Conservation (phyloP, 1,140 invertebrate species). For the Aphelinus atriplicis region DNA sequence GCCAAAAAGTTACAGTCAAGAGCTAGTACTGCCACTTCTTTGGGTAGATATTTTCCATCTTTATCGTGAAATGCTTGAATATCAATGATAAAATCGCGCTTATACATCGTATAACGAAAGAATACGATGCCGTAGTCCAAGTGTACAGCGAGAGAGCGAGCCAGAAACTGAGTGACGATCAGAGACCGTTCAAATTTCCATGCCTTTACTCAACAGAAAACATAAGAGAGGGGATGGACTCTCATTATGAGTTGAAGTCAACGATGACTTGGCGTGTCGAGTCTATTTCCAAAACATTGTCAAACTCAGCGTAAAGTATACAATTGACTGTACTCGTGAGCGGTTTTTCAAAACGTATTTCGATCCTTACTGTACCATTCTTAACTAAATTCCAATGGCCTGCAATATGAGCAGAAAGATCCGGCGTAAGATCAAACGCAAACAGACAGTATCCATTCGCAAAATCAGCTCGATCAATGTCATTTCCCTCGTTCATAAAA, state of each 20-base stretch:
- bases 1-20: too few relatives aligned
- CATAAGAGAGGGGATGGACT: too few relatives aligned
- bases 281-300: slow-evolving; percentile 53
- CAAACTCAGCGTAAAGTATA: slow-evolving; percentile 54
- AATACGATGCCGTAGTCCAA: too few relatives aligned
- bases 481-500: slow-evolving; percentile 48
- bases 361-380: slow-evolving; percentile 37
- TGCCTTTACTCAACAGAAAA: too few relatives aligned
- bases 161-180: too few relatives aligned
- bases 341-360: slow-evolving; percentile 49
- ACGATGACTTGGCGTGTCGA: slow-evolving; percentile 46
- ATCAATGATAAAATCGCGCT: too few relatives aligned
- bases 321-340: slow-evolving; percentile 50
- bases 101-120: too few relatives aligned
- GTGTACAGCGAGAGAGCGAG: too few relatives aligned
- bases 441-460: slow-evolving; percentile 30
- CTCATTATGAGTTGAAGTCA: slow-evolving; percentile 37
- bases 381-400: slow-evolving; percentile 49
- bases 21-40: too few relatives aligned
- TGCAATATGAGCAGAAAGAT: slow-evolving; percentile 53
- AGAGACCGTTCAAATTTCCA: too few relatives aligned
- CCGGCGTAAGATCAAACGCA: slow-evolving; percentile 52
- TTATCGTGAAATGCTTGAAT: too few relatives aligned
- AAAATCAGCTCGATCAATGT: slow-evolving; percentile 42
- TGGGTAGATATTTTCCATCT: too few relatives aligned